Evolutionary conservation across 2,113 vertebrate genomes (phyloP).

Genomic region (Tricholaema leucomelas): DNA sequence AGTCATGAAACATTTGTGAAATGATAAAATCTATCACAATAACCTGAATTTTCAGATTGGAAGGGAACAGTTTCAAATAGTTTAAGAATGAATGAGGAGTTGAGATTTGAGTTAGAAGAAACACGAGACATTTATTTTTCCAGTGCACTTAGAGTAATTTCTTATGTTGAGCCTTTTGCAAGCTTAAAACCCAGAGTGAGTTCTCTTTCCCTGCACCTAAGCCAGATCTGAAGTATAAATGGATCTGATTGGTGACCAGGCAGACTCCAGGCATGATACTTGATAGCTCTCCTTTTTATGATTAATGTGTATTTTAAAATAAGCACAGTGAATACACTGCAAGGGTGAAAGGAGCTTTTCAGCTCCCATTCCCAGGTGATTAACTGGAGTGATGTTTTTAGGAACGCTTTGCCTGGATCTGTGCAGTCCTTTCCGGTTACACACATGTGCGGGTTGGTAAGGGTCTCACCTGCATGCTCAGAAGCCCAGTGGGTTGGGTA

Average conservation of each 20-base stretch:
- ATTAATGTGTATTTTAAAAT: not conserved
- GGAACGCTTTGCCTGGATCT: not conserved
- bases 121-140: not conserved
- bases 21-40: not conserved
- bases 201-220: not conserved
- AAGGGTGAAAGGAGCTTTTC: not conserved
- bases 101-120: not conserved
- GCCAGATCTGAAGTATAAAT: not conserved
- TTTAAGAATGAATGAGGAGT: not conserved
- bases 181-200: not conserved
- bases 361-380: not conserved
- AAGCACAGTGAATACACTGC: not conserved
- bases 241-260: not conserved
- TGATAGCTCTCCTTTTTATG: not conserved
- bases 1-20: not conserved
- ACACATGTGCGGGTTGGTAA: fast-evolving
- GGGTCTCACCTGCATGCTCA: not conserved
- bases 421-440: not conserved
- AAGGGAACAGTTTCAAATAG: not conserved
- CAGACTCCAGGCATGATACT: not conserved
- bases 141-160: not conserved
- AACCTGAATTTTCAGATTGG: not conserved
- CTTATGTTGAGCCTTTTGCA: not conserved
- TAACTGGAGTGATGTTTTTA: too few relatives aligned
- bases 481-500: not conserved